These are phyloP conservation scores for Metalampra italica DNA, from an alignment of 2,888 invertebrate species.

Conservation along the genomic window DNA sequence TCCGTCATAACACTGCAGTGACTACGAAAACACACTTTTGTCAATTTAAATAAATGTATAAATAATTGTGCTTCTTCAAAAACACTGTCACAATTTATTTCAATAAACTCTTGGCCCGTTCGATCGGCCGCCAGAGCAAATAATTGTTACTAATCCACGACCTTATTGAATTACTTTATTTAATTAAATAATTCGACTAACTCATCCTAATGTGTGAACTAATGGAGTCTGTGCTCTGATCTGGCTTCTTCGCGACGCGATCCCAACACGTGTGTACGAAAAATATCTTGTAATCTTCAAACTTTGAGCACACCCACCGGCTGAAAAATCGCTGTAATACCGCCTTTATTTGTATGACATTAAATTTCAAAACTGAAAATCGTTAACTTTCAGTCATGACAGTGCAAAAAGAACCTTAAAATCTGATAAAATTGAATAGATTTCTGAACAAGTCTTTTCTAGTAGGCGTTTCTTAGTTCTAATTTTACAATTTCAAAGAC, in stretches of 20 bases:
- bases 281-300: slow-evolving; percentile 45
- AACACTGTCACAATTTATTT: slow-evolving; percentile 52
- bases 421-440: background rate
- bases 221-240: slow-evolving; percentile 69
- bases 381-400: slow-evolving; percentile 10
- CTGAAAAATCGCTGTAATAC: slow-evolving; percentile 18
- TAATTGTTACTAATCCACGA: slow-evolving; percentile 71
- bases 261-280: slow-evolving; percentile 58
- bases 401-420: slow-evolving; percentile 32
- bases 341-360: slow-evolving; percentile 28
- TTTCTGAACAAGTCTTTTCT: slow-evolving; percentile 5
- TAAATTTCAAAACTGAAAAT: slow-evolving; percentile 29
- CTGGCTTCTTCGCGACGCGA: slow-evolving; percentile 62
- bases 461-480: slow-evolving; percentile 42
- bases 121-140: slow-evolving; percentile 31
- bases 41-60: slow-evolving; percentile 9
- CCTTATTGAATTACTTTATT: slow-evolving; percentile 75
- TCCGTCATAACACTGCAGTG: slow-evolving; percentile 41
- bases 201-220: slow-evolving; percentile 75
- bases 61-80: slow-evolving; percentile 2
- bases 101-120: slow-evolving; percentile 37
- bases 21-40: slow-evolving; percentile 11
- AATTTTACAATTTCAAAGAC: slow-evolving; percentile 35
- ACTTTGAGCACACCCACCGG: slow-evolving; percentile 45
- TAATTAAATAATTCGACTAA: slow-evolving; percentile 77